Percentiles rank a stretch among this genome's conserved stretches.
These are phyloP conservation scores for Reticulitermes lucifugus DNA, from an alignment of 2,888 invertebrate species.

Conservation along the genomic window DNA sequence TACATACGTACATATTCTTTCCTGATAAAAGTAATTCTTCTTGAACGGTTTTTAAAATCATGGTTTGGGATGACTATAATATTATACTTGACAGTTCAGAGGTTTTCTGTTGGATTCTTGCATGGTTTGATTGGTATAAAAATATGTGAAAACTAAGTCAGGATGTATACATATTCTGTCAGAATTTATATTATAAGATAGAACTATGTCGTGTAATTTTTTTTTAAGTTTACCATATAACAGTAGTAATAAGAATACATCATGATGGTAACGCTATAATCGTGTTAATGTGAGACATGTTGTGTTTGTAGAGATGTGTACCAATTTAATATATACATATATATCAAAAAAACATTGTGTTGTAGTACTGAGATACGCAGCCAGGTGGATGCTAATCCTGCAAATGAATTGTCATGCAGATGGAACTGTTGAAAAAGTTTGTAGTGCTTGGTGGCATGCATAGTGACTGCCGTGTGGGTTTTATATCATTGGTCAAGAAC, in stretches of 20 bases:
- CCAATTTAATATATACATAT: not conserved
- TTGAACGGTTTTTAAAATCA: conserved; percentile 24
- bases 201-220: conserved; percentile 24
- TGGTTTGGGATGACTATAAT: conserved; percentile 23
- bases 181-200: conserved; percentile 46
- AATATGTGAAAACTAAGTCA: conserved; percentile 52
- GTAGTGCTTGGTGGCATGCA: not conserved
- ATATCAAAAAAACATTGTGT: not conserved
- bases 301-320: conserved; percentile 29
- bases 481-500: not conserved
- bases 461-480: not conserved
- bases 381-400: not conserved
- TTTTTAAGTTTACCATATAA: not conserved
- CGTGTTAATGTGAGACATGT: not conserved
- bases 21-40: conserved; percentile 2
- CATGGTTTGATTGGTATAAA: conserved; percentile 52
- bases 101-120: conserved; percentile 51
- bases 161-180: conserved; percentile 50
- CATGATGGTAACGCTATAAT: conserved; percentile 4
- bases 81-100: conserved; percentile 28
- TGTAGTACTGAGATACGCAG: not conserved
- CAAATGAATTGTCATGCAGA: conserved; percentile 7
- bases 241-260: not conserved
- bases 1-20: conserved; percentile 1
- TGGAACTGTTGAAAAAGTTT: not conserved